These are phyloP conservation scores for Cisticola juncidis DNA, from an alignment of 2,113 vertebrate genomes.

Conservation along the genomic window DNA sequence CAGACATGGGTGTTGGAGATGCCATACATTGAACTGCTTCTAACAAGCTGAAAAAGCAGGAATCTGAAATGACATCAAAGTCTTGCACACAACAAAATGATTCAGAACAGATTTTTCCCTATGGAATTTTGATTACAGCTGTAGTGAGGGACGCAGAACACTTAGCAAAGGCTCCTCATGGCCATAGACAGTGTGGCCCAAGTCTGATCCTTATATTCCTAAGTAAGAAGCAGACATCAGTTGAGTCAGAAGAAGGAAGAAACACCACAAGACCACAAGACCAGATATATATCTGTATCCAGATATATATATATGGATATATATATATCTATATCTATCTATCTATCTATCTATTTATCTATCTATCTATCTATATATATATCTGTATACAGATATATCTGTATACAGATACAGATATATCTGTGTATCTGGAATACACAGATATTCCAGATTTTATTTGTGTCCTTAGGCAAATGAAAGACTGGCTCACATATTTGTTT, in stretches of 20 bases:
- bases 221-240: neutral
- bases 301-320: too few relatives aligned
- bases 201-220: neutral
- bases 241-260: neutral
- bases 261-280: neutral
- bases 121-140: neutral
- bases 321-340: too few relatives aligned
- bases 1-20: fast-evolving
- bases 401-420: too few relatives aligned
- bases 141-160: neutral
- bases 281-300: too few relatives aligned
- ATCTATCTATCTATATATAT: too few relatives aligned
- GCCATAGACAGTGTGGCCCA: neutral
- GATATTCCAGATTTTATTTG: neutral
- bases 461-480: constrained; percentile 51
- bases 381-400: too few relatives aligned
- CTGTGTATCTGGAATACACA: too few relatives aligned
- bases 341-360: too few relatives aligned
- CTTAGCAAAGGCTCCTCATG: fast-evolving
- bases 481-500: neutral
- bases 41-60: neutral
- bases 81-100: too few relatives aligned
- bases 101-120: neutral
- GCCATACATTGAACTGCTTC: neutral
- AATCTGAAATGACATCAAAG: neutral